Evolutionary conservation across 1,140 invertebrate genomes (phyloP), one percentile per base, ranked within the genome.

Genomic region (Nilaparvata lugens): DNA sequence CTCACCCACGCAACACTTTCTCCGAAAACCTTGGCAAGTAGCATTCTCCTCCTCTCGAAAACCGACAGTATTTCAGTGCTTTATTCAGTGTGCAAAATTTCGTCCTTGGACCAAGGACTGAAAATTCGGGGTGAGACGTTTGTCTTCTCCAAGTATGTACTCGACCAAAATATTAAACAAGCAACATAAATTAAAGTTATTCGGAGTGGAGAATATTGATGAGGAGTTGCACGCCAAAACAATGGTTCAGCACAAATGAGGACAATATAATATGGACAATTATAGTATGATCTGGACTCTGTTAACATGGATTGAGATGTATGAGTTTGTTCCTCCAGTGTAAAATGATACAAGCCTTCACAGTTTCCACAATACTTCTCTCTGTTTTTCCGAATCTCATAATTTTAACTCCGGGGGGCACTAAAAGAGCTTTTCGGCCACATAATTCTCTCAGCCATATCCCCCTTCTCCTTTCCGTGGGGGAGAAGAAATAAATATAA

Each of bases 361-460:
- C 21, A 18, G 45, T 18, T 11, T 48, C 45, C 45, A 11, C 45
- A 48, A 48, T 9, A 48, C n/a, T 4, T 14, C 14, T 48, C 45
- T 23, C 45, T 48, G 45, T 48, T 48, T 48, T 48, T 48, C 45
- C 45, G 45, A 23, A 48, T 48, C 45, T 48, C 45, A 48, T 48
- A 48, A 48, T 48, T 48, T 48, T 48, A 48, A 48, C 45, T 48
- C 16, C 45, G 21, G 45, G 45, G 45, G 45, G 45, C n/a, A 48
- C 45, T 48, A 48, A 48, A 48, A 48, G 21, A 23, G 45, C 45
- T 48, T 48, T 48, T 48, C 45, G 45, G 21, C 45, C 45, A 48
- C 45, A 48, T 48, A 9, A 48, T 48, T 48, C 45, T 48, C 9
- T 18, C 45, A 23, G 45, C 45, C 21, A 48, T 48, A 48, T 48